Conservation (phyloP, 2,113 vertebrate species). For the Archocentrus centrarchus region DNA sequence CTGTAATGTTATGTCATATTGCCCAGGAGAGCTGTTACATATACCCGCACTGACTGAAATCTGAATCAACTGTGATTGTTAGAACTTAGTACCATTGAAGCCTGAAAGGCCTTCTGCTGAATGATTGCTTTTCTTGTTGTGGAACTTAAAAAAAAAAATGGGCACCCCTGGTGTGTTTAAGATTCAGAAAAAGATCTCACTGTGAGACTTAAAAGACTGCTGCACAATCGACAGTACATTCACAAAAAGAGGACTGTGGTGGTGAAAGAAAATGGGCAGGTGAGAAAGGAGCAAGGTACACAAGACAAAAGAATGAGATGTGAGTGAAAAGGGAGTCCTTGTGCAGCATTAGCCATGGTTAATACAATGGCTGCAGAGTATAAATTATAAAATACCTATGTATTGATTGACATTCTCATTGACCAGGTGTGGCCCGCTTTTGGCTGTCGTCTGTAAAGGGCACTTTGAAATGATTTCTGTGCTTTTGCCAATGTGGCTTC, state of each 20-base stretch:
- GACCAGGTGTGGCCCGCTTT: conserved; percentile 15
- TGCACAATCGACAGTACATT: conserved; percentile 49
- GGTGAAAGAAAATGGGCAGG: not conserved
- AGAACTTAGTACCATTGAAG: not conserved
- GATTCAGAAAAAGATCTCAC: conserved; percentile 59
- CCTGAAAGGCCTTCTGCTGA: not conserved
- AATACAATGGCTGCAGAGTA: conserved; percentile 33
- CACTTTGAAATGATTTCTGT: conserved; percentile 40
- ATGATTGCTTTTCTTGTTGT: conserved; percentile 16
- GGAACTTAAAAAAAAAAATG: conserved; percentile 8
- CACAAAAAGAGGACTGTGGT: conserved; percentile 25
- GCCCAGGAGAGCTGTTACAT: conserved; percentile 44
- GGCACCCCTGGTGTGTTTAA: conserved; percentile 27
- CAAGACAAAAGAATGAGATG: conserved; percentile 27
- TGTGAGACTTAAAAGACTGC: conserved; percentile 10
- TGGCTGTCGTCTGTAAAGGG: conserved; percentile 15
- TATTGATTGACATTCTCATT: conserved; percentile 41
- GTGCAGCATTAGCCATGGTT: conserved; percentile 36
- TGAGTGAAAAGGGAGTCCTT: conserved; percentile 1
- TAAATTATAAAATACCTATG: conserved; percentile 30
- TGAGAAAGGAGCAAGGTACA: not conserved
- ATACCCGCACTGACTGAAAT: conserved; percentile 21
- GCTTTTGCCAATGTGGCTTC: conserved; percentile 36
- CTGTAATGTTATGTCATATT: conserved; percentile 41
- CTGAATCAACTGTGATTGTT: conserved; percentile 23